Base-by-base conservation (phyloP, 2,113 vertebrate species). In the Cephalopholis sonnerati region DNA sequence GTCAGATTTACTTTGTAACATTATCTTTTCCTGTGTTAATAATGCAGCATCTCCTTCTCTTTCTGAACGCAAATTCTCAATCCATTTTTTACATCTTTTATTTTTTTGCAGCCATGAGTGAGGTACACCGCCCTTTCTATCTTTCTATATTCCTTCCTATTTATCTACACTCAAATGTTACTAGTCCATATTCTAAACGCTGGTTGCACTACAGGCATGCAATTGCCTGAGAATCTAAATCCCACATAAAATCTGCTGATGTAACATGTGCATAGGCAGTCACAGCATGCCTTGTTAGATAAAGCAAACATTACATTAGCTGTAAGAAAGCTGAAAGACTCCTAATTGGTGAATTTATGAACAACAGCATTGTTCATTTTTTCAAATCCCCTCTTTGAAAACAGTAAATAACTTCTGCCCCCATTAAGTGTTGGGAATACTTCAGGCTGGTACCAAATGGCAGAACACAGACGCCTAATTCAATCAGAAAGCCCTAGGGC, bases 401-500 rank as follows among this genome's bases (percentile, higher is more conserved):
- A 89, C 83, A 90, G 83, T 91, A 87, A 88, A 91, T 91, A 91
- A 91, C 69, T 90, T 74, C 63, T 78, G 59, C 44, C 72, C 82
- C 82, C 81, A 87, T 81, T 93, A 88, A 87, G 90, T 92, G 89
- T 89, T 84, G 61, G 76, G 65, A 82, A 86, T 87, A 86, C 91
- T 93, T 91, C 86, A 91, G 90, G 66, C 92, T 92, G 89, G 71
- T 75, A 88, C 90, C 79, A 91, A 93, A 93, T 90, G 90, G 93
- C 91, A 55, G 87, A 81, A 44, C 84, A 87, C 92, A 94, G 93
- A 91, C 83, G 65, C 55, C 82, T 95, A 94, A 95, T 94, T 94
- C 70, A 93, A 94, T 95, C 84, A 95, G 84, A 91, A 90, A 88
- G 86, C 93, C 92, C 74, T 66, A 77, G 91, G 88, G 88, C 90